Evolutionary conservation across 2,113 vertebrate genomes (phyloP), one percentile per base, ranked within the genome.

Genomic region (Dendropsophus ebraccatus): DNA sequence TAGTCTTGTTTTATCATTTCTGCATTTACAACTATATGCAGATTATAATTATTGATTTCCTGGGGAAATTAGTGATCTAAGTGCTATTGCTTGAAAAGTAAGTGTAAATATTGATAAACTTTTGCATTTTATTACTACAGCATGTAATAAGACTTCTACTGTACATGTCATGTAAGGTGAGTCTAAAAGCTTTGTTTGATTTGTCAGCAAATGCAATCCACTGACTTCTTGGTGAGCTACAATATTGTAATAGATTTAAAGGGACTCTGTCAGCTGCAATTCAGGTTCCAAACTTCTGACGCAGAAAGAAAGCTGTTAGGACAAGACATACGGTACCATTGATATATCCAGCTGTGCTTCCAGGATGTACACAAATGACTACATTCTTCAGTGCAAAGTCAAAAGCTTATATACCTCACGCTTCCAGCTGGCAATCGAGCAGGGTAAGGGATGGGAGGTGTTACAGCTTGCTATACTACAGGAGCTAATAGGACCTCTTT

Each of bases 161-260:
- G 50, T 78, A 13, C 23, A 70, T 35, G 80, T 70, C 62, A 70
- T 82, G 25, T 50, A 82, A 70, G 80, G 80, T 69, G 62, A 70
- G 52, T 52, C 25, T 50, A 4, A 49, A 69, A 82, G 62, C 37
- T 67, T 70, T n/a, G 32, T 52, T 30, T 49, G 28, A 50, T 69
- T 82, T 82, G 80, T 49, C 80, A 82, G 80, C 23, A 82, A 70
- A 50, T 45, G 45, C 80, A 82, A 50, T 82, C 19, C 49, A 47
- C 60, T 52, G 80, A 82, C 37, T 45, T 65, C 2, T 25, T 81
- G 37, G 41, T 35, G 58, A 52, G 62, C 60, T 32, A 54, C 32
- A 54, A 58, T 37, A 69, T 52, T 70, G 62, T 50, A 41, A 41
- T 41, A 41, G 41, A 41, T 41, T 41, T n/a, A n/a, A n/a, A n/a